These are phyloP conservation scores for Otolemur garnettii DNA, from an alignment of 2,113 vertebrate genomes.

Conservation along the genomic window DNA sequence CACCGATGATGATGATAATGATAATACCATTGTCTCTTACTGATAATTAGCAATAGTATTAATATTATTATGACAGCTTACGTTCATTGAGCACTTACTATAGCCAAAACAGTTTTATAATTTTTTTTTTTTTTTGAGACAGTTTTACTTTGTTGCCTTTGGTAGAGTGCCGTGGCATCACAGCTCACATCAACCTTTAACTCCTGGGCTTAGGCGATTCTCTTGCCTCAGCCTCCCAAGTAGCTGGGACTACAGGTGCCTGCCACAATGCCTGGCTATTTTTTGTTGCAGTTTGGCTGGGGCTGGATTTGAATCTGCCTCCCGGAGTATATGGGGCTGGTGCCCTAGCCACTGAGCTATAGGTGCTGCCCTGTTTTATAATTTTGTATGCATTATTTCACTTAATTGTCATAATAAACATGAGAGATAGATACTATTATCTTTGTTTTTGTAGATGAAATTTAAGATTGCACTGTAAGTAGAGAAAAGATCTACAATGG, in stretches of 20 bases:
- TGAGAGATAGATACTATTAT: not conserved
- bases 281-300: no score
- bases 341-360: no score
- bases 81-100: not conserved
- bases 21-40: not conserved
- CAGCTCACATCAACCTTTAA: no score
- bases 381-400: slow-evolving; percentile 26
- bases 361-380: slow-evolving; percentile 6
- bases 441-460: slow-evolving; percentile 41
- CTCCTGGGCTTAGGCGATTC: no score
- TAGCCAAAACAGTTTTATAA: not conserved
- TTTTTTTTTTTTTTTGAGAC: no score
- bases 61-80: slow-evolving; percentile 12
- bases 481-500: not conserved
- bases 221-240: no score
- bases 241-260: no score
- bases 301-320: no score
- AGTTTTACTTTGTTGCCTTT: no score
- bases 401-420: slow-evolving; percentile 10
- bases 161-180: no score
- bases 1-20: not conserved
- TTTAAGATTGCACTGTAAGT: not conserved
- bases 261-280: no score
- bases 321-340: no score
- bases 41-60: not conserved